A percentile compares a stretch with the other conserved stretches of the same genome.
Evolutionary conservation across 2,113 vertebrate genomes (phyloP).

Genomic region (Nothobranchius furzeri): DNA sequence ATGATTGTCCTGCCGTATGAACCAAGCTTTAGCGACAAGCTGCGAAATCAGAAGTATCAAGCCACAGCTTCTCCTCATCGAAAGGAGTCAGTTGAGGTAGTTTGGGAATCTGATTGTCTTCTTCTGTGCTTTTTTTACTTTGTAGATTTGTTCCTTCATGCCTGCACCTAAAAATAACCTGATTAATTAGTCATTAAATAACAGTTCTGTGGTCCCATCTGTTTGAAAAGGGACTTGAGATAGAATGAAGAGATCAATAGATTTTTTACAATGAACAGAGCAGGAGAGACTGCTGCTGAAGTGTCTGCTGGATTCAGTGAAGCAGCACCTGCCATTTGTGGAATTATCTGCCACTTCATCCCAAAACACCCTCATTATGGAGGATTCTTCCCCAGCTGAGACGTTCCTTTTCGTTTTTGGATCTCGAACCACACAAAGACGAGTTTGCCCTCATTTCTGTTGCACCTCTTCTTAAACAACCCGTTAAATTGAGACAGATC

Average conservation of each 20-base stretch:
- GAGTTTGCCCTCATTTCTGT: conserved; percentile 40
- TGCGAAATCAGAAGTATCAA: too few species aligned
- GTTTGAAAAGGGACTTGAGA: conserved; percentile 5
- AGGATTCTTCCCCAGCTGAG: conserved; percentile 25
- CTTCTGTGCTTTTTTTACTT: not conserved
- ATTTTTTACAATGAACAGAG: not conserved
- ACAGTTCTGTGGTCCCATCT: not conserved
- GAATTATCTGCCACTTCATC: conserved; percentile 29
- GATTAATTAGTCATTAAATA: not conserved
- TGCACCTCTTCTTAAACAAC: too few species aligned
- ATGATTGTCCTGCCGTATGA: too few species aligned
- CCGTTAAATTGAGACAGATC: conserved; percentile 39
- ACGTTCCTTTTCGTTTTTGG: not conserved
- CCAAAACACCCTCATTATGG: conserved; percentile 49
- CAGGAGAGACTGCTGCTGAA: conserved; percentile 15
- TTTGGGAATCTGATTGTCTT: too few species aligned
- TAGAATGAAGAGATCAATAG: not conserved
- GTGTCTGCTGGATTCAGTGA: not conserved
- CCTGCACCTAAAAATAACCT: too few species aligned
- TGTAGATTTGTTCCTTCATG: conserved; percentile 8
- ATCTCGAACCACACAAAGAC: conserved; percentile 35
- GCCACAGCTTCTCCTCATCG: too few species aligned
- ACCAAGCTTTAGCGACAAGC: too few species aligned
- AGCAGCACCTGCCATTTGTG: conserved; percentile 2
- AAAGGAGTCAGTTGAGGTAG: too few species aligned